Evolutionary conservation across 2,113 vertebrate species (phyloP).

Genomic region (Polypterus bichir): DNA sequence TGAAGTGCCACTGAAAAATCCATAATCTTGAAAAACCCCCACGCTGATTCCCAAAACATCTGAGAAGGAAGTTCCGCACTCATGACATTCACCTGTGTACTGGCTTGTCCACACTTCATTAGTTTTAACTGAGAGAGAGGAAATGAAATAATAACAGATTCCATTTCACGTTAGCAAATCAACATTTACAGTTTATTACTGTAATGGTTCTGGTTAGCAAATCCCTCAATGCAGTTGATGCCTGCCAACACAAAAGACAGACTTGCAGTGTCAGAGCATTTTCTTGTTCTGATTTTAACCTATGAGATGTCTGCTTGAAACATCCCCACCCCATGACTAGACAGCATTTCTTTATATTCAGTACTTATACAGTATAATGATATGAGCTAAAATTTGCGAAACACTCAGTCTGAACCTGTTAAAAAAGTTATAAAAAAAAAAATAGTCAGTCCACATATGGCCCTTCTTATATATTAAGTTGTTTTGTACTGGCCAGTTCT

Average conservation of each 20-base stretch:
- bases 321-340: too few relatives aligned
- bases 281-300: too few relatives aligned
- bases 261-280: too few relatives aligned
- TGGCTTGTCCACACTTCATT: slow-evolving; percentile 26
- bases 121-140: slow-evolving; percentile 29
- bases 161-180: slow-evolving; percentile 17
- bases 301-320: too few relatives aligned
- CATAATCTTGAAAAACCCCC: slow-evolving; percentile 6
- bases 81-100: slow-evolving; percentile 13
- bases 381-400: too few relatives aligned
- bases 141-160: slow-evolving; percentile 27
- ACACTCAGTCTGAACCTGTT: too few relatives aligned
- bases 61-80: neutral
- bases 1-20: slow-evolving; percentile 29
- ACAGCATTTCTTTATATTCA: too few relatives aligned
- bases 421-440: too few relatives aligned
- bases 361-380: too few relatives aligned
- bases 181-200: slow-evolving; percentile 17
- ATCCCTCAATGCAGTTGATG: neutral
- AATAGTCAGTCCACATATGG: too few relatives aligned
- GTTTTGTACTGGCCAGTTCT: too few relatives aligned
- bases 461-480: too few relatives aligned
- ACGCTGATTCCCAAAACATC: neutral
- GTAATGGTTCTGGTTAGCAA: slow-evolving; percentile 26
- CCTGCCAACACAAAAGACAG: neutral